Conservation (phyloP, 2,113 vertebrate genomes). For the Corythornis vintsioides region DNA sequence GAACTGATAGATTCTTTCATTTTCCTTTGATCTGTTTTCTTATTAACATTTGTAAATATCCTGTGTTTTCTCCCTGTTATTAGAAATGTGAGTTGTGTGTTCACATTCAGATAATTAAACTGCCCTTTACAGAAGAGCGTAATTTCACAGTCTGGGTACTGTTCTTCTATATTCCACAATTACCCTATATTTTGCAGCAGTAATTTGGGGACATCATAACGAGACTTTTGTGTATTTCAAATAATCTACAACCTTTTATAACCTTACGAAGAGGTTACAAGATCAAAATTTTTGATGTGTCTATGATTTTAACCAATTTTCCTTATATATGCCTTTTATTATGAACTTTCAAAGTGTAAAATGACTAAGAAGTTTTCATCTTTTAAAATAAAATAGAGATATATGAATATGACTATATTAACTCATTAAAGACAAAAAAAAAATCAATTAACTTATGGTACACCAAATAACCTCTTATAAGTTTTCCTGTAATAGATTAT, state of each 20-base stretch:
- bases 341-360: slow-evolving; percentile 18
- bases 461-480: accelerated
- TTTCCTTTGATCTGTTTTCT: background rate
- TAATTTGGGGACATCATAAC: slow-evolving; percentile 57
- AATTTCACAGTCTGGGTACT: background rate
- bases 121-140: background rate
- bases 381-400: background rate
- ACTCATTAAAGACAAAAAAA: background rate
- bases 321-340: background rate
- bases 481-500: background rate
- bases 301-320: slow-evolving; percentile 57
- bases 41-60: slow-evolving; percentile 8
- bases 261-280: slow-evolving; percentile 15
- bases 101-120: slow-evolving; percentile 5
- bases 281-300: slow-evolving; percentile 60
- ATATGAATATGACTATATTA: background rate
- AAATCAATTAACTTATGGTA: background rate
- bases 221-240: slow-evolving; percentile 43
- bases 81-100: background rate
- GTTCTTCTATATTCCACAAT: slow-evolving; percentile 2
- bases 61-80: background rate
- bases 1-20: slow-evolving; percentile 43
- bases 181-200: background rate
- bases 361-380: background rate
- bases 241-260: slow-evolving; percentile 33